Conservation (phyloP, 2,797 vertebrate species). For the Zalophus californianus region DNA sequence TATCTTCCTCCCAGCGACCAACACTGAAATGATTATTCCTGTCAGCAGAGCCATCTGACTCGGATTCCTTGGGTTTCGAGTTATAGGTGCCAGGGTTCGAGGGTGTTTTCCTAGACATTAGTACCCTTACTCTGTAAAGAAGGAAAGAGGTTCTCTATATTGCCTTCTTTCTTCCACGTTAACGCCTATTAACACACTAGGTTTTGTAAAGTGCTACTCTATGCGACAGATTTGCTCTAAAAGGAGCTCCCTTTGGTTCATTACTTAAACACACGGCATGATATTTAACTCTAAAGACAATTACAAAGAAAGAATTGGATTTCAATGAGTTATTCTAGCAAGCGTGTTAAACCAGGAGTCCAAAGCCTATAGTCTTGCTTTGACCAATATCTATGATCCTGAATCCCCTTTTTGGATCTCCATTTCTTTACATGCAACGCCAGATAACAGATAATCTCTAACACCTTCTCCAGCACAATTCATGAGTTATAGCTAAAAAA, state of each 20-base stretch:
- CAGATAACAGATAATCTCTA: neutral
- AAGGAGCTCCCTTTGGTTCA: neutral
- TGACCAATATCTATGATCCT: neutral
- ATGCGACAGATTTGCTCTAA: neutral
- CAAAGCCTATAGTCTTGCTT: neutral
- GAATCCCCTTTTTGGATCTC: neutral
- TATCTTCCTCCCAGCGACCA: neutral
- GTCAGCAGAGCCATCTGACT: neutral
- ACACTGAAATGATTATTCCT: neutral
- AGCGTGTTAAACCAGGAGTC: neutral
- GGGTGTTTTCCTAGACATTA: neutral
- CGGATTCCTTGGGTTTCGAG: neutral
- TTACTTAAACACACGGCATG: neutral
- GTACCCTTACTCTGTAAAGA: neutral
- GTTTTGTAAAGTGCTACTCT: neutral
- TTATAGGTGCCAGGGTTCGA: neutral
- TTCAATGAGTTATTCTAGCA: neutral
- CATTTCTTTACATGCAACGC: neutral
- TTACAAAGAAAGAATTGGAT: neutral
- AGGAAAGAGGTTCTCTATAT: neutral
- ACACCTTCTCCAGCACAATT: neutral
- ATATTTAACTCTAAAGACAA: slow-evolving; percentile 2
- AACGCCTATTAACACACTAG: neutral
- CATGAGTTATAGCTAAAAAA: neutral
- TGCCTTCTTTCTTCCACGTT: neutral